phyloP scores from a whole-genome alignment of 1,140 invertebrate genomes.

The Camponotus pennsylvanicus region DNA sequence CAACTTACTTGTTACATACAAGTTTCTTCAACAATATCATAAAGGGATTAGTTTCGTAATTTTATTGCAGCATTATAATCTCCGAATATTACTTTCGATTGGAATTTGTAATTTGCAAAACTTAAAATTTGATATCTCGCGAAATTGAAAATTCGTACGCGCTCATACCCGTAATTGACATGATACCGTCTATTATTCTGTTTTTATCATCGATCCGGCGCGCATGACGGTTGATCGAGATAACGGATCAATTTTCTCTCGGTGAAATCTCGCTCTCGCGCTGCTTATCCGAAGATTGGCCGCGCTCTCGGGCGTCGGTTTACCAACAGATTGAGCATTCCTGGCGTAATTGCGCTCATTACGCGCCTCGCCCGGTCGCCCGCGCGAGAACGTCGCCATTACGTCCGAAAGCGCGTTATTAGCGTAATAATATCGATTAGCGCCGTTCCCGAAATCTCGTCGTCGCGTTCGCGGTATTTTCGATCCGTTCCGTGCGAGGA shows the following conservation, averaged over 20 bases:
- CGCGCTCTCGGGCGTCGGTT: slow-evolving; percentile 24
- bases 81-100: neutral
- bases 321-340: slow-evolving; percentile 60
- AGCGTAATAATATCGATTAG: slow-evolving; percentile 62
- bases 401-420: slow-evolving; percentile 54
- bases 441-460: slow-evolving; percentile 56
- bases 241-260: slow-evolving; percentile 36
- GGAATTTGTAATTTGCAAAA: neutral
- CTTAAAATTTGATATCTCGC: neutral
- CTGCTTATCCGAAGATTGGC: slow-evolving; percentile 51
- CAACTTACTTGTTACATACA: neutral
- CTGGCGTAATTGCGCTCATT: slow-evolving; percentile 57
- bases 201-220: slow-evolving; percentile 3
- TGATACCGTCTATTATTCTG: neutral
- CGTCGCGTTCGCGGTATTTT: slow-evolving; percentile 51
- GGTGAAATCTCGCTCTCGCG: slow-evolving; percentile 28
- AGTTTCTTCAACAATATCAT: neutral
- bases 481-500: slow-evolving; percentile 27
- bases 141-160: neutral
- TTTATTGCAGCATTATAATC: neutral
- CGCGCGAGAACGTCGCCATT: slow-evolving; percentile 53
- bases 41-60: neutral
- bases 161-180: neutral
- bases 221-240: slow-evolving; percentile 19
- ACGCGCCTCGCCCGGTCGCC: slow-evolving; percentile 33